These are phyloP conservation scores for Linurgus olivaceus DNA, from an alignment of 2,797 vertebrate genomes.

Conservation along the genomic window DNA sequence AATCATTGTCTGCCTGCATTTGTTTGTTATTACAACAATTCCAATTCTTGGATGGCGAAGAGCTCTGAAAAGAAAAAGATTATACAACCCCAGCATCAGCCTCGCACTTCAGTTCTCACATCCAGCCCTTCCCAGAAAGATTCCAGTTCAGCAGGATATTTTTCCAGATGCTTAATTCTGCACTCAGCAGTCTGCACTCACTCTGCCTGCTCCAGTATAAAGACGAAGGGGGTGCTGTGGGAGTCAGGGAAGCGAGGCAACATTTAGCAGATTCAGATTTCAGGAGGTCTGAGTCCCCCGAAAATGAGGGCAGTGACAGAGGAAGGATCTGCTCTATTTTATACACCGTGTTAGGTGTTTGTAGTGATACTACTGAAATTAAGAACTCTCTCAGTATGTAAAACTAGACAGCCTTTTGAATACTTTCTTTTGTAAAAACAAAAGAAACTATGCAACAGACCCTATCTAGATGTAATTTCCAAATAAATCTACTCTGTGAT, in stretches of 20 bases:
- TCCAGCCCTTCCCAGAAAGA: not conserved
- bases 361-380: not conserved
- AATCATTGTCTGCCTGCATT: not conserved
- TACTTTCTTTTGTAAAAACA: not conserved
- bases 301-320: not conserved
- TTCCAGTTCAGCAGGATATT: not conserved
- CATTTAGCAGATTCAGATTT: not conserved
- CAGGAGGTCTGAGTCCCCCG: not conserved
- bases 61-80: not conserved
- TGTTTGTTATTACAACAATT: not conserved
- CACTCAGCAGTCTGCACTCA: not conserved
- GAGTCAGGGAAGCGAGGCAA: not conserved
- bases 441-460: not conserved
- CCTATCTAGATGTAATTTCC: not conserved
- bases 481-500: not conserved
- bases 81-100: not conserved
- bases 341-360: not conserved
- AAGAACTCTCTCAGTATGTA: not conserved
- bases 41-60: not conserved
- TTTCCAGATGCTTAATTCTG: not conserved
- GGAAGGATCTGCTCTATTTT: not conserved
- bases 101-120: not conserved
- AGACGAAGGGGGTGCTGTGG: not conserved
- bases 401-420: not conserved
- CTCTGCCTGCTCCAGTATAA: not conserved